Percentiles rank a stretch among this genome's conserved stretches.
Conservation (phyloP, 53 echinoderm and acorn worm genomes). For the Apostichopus leukothele region DNA sequence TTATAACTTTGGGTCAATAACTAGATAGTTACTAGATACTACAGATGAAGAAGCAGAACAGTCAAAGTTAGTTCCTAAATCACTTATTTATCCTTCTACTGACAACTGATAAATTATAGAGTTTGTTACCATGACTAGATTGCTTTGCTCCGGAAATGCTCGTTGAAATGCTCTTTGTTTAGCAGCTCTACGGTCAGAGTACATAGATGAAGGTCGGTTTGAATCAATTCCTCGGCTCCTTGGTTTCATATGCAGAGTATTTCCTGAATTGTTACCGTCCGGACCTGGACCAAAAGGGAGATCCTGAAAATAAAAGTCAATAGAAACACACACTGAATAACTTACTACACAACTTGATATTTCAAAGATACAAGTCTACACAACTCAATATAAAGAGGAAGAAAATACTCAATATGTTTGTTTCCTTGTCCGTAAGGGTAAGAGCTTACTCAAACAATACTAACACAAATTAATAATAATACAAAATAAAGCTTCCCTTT, state of each 20-base stretch:
- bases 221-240: slow-evolving; percentile 3
- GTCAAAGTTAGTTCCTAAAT: too few relatives aligned
- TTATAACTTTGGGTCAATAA: too few relatives aligned
- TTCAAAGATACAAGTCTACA: background rate
- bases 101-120: too few relatives aligned
- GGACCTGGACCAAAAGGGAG: background rate
- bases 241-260: background rate
- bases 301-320: background rate
- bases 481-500: too few relatives aligned
- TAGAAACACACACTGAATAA: background rate
- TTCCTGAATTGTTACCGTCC: background rate
- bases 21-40: too few relatives aligned
- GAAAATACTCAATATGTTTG: too few relatives aligned
- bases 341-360: too few relatives aligned
- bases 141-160: slow-evolving; percentile 12
- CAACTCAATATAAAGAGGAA: background rate
- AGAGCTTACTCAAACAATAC: too few relatives aligned
- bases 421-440: too few relatives aligned
- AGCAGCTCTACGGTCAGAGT: background rate
- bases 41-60: too few relatives aligned
- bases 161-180: slow-evolving; percentile 25
- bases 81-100: too few relatives aligned
- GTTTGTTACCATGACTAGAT: slow-evolving; percentile 28
- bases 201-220: slow-evolving; percentile 19
- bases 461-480: too few relatives aligned